A percentile compares a stretch with the other conserved stretches of the same genome.
Conservation (phyloP, 2,797 vertebrate genomes). For the Adrianichthys oophorus region DNA sequence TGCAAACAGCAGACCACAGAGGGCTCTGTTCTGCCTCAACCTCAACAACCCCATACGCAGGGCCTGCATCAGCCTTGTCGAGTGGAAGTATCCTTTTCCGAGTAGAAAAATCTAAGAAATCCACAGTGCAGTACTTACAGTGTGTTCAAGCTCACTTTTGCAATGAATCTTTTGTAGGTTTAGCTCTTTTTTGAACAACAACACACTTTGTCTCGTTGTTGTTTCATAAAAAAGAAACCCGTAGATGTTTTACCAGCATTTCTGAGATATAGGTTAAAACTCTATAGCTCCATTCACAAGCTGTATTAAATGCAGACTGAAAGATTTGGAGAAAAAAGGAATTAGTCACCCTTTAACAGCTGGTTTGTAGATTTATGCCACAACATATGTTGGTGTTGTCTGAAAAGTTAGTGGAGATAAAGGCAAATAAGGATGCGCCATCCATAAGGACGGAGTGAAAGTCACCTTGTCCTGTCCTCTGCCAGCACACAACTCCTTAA, state of each 20-base stretch:
- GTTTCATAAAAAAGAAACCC: too few relatives aligned
- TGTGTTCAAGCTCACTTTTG: too few relatives aligned
- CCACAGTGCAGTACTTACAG: neutral
- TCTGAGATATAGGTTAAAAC: too few relatives aligned
- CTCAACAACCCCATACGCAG: constrained; percentile 98
- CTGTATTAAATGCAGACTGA: neutral
- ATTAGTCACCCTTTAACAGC: neutral
- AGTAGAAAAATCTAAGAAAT: too few relatives aligned
- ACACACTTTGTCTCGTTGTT: neutral
- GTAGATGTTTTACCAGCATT: too few relatives aligned
- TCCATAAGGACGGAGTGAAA: constrained; percentile 24
- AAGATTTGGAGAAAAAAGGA: neutral
- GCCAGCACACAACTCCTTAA: neutral
- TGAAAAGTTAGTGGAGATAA: constrained; percentile 3
- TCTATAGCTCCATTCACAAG: neutral
- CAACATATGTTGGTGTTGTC: neutral
- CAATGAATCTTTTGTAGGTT: neutral
- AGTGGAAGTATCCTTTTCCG: constrained; percentile 99
- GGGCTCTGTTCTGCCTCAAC: constrained; percentile 97
- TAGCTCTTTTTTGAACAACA: neutral
- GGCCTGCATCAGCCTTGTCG: constrained; percentile 99
- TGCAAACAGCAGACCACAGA: constrained; percentile 91
- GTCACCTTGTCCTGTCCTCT: constrained; percentile 36
- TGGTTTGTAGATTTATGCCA: neutral
- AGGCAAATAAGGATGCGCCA: constrained; percentile 5